A percentile compares a stretch with the other conserved stretches of the same genome.
Evolutionary conservation across 2,113 vertebrate species (phyloP).

Genomic region (Cyphomyrus discorhynchus): DNA sequence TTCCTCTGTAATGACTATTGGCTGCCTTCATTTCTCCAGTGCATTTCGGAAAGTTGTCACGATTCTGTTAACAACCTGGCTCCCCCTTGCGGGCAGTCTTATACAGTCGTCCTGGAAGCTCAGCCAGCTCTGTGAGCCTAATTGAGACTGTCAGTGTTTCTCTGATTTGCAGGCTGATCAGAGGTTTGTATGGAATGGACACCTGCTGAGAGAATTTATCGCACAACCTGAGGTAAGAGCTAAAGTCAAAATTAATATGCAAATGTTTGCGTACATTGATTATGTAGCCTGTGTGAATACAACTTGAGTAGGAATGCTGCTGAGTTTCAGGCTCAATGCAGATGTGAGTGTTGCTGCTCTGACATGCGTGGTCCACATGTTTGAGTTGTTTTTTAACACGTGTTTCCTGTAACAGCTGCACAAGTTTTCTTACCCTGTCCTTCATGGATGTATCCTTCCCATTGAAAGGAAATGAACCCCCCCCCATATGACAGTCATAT

Average conservation of each 20-base stretch:
- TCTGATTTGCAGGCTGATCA: conserved; percentile 75
- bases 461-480: not conserved
- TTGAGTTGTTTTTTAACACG: not conserved
- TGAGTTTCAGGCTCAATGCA: not conserved
- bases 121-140: not conserved
- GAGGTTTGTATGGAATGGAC: conserved; percentile 92
- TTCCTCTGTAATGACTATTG: not conserved
- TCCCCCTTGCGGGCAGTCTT: not conserved
- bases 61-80: not conserved
- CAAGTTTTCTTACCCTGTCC: conserved; percentile 79
- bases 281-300: not conserved
- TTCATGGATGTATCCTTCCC: conserved; percentile 94
- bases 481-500: not conserved
- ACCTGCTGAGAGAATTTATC: conserved; percentile 83
- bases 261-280: not conserved
- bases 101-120: not conserved
- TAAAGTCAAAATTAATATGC: not conserved
- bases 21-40: not conserved
- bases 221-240: conserved; percentile 84
- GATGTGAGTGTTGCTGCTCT: not conserved
- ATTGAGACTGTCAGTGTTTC: not conserved
- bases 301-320: not conserved
- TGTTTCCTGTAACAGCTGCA: conserved; percentile 67
- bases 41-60: not conserved
- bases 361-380: not conserved